Conservation (phyloP, 1,140 invertebrate genomes). For the Hypsibius dujardini region DNA sequence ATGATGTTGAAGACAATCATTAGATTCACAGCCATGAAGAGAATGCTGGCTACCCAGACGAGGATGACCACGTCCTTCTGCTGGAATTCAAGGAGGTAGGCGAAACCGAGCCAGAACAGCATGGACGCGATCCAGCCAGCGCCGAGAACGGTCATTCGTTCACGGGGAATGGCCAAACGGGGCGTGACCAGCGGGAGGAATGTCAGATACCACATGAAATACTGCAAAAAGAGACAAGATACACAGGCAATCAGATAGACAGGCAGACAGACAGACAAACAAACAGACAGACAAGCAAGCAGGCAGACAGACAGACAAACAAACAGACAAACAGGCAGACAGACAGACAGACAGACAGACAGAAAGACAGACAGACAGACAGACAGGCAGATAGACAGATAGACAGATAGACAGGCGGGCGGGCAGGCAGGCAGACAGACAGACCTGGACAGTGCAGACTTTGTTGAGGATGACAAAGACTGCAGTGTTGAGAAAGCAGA, state of each 20-base stretch:
- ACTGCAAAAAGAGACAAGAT: constrained; percentile 49
- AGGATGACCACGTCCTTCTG: constrained; percentile 45
- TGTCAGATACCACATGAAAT: constrained; percentile 89
- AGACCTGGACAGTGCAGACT: constrained; percentile 54
- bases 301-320: neutral
- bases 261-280: neutral
- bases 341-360: too few relatives aligned
- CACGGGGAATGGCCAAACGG: constrained; percentile 29
- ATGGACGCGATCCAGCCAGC: constrained; percentile 59
- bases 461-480: constrained; percentile 84
- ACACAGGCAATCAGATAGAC: neutral
- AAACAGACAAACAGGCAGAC: too few relatives aligned
- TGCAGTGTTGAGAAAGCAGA: constrained; percentile 63
- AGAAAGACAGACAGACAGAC: too few relatives aligned
- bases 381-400: too few relatives aligned
- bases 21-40: constrained; percentile 36
- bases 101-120: constrained; percentile 65
- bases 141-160: constrained; percentile 30
- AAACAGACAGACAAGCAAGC: neutral
- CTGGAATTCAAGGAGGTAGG: constrained; percentile 80
- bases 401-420: neutral
- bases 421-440: neutral
- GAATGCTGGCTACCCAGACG: constrained; percentile 36
- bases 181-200: constrained; percentile 56
- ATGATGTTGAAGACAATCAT: constrained; percentile 27